A percentile compares a stretch with the other conserved stretches of the same genome.
Evolutionary conservation across 1,140 invertebrate genomes (phyloP).

Genomic region (Notospermus geniculatus): DNA sequence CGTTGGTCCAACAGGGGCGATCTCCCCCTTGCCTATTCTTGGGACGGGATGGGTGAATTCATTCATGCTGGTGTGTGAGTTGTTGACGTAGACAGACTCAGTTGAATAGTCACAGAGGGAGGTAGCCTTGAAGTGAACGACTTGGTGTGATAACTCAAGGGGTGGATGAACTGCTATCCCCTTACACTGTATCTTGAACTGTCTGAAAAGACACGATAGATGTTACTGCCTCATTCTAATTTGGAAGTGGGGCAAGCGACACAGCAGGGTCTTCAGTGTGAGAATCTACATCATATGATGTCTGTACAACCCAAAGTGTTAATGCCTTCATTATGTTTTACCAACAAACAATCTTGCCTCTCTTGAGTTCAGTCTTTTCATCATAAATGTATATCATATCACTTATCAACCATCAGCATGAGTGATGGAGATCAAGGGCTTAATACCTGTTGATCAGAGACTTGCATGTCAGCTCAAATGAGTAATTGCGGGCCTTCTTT

Average conservation of each 20-base stretch:
- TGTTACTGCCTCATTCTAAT: too few species aligned
- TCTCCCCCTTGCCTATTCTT: conserved; percentile 52
- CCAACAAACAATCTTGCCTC: too few species aligned
- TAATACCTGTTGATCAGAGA: conserved; percentile 54
- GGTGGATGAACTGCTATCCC: conserved; percentile 56
- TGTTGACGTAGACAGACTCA: conserved; percentile 43
- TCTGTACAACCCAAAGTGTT: too few species aligned
- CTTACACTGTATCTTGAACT: conserved; percentile 51
- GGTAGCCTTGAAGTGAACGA: conserved; percentile 51
- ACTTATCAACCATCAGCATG: too few species aligned
- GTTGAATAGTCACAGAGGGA: conserved; percentile 48
- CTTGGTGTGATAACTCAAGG: conserved; percentile 51
- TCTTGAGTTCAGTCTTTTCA: too few species aligned
- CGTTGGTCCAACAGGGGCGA: conserved; percentile 53
- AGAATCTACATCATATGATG: too few species aligned
- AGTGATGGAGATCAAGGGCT: too few species aligned
- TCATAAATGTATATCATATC: too few species aligned
- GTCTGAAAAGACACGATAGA: conserved; percentile 29
- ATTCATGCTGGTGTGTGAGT: conserved; percentile 51
- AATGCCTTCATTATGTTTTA: too few species aligned
- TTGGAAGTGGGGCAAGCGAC: too few species aligned
- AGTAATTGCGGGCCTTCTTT: conserved; percentile 49
- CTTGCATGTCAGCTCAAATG: conserved; percentile 51
- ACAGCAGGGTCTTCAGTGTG: too few species aligned
- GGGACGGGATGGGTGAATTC: conserved; percentile 53